Conservation (phyloP, 2,888 invertebrate species). For the Vandiemenella viatica region DNA sequence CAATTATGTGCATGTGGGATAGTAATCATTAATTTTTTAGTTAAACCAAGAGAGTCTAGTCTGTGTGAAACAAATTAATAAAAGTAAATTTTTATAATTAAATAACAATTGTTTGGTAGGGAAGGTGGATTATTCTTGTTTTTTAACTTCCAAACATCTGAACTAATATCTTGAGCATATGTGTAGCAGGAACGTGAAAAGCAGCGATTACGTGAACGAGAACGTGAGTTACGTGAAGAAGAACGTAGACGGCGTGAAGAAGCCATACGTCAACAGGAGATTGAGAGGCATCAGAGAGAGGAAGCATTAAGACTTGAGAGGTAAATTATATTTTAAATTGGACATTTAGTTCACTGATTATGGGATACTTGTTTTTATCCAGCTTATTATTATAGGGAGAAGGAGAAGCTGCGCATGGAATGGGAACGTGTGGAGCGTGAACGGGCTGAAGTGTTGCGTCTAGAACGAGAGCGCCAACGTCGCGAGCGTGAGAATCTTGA, state of each 20-base stretch:
- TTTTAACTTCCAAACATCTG: too few species aligned
- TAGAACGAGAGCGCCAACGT: slow-evolving; percentile 73
- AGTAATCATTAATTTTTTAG: too few species aligned
- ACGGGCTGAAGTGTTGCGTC: slow-evolving; percentile 64
- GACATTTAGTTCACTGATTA: not conserved
- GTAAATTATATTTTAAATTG: slow-evolving; percentile 20
- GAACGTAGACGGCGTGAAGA: slow-evolving; percentile 68
- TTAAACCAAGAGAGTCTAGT: too few species aligned
- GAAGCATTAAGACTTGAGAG: slow-evolving; percentile 66
- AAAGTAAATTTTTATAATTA: too few species aligned
- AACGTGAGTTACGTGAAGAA: slow-evolving; percentile 62
- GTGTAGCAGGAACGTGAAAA: slow-evolving; percentile 61
- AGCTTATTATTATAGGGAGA: slow-evolving; percentile 35
- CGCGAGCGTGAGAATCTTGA: slow-evolving; percentile 37
- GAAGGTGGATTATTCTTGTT: too few species aligned
- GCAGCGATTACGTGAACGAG: slow-evolving; percentile 58
- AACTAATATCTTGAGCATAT: too few species aligned
- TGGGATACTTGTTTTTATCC: not conserved
- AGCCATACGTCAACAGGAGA: slow-evolving; percentile 58
- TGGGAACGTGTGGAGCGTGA: slow-evolving; percentile 78
- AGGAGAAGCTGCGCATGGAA: slow-evolving; percentile 67
- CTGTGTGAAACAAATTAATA: too few species aligned
- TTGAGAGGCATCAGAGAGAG: slow-evolving; percentile 67
- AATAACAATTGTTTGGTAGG: too few species aligned
- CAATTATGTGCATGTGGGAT: too few species aligned